Percentiles rank a stretch among this genome's conserved stretches.
These are phyloP conservation scores for Octomys mimax DNA, from an alignment of 2,797 vertebrate species.

Conservation along the genomic window DNA sequence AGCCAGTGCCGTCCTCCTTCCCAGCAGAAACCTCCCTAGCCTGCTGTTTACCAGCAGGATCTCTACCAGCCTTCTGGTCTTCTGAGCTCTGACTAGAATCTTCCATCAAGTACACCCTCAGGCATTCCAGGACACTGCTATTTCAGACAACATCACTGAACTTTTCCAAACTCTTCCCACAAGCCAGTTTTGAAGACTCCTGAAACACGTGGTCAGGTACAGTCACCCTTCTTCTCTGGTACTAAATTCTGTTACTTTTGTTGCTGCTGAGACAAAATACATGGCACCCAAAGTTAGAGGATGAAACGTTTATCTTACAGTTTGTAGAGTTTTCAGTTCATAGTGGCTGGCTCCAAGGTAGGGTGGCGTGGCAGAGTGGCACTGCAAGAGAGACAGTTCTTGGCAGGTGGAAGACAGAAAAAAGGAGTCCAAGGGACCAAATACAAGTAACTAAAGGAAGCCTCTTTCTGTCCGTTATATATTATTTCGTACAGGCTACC, in stretches of 20 bases:
- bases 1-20: neutral
- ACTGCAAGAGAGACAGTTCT: neutral
- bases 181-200: neutral
- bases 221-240: neutral
- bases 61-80: neutral
- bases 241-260: neutral
- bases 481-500: neutral
- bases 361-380: neutral
- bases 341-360: neutral
- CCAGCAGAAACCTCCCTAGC: neutral
- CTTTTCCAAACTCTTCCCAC: neutral
- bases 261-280: neutral
- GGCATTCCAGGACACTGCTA: neutral
- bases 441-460: neutral
- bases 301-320: neutral
- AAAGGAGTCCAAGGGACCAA: neutral
- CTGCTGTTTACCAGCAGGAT: neutral
- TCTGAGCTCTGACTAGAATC: neutral
- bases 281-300: neutral
- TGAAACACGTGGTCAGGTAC: neutral
- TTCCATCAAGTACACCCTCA: neutral
- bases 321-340: neutral
- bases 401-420: neutral
- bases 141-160: neutral
- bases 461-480: neutral